Evolutionary conservation across 2,113 vertebrate genomes (phyloP).

Genomic region (Girardinichthys multiradiatus): DNA sequence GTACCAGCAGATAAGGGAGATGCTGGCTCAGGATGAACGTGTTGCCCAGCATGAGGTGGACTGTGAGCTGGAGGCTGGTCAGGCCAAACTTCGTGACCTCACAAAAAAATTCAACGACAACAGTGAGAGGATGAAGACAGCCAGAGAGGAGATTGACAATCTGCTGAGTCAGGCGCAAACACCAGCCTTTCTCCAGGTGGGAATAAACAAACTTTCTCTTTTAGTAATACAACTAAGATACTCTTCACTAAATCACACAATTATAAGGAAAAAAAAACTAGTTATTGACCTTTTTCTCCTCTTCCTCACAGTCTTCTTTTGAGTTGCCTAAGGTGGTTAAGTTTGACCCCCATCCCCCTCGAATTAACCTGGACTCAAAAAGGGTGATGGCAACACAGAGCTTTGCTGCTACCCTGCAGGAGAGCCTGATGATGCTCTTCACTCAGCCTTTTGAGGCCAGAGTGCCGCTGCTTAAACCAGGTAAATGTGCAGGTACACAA

Average conservation of each 20-base stretch:
- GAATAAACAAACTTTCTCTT: rapidly evolving
- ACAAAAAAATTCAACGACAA: conserved; percentile 77
- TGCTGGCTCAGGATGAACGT: conserved; percentile 80
- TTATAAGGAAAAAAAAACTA: background rate
- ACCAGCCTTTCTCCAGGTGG: conserved; percentile 87
- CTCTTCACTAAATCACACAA: background rate
- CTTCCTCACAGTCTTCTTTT: conserved; percentile 54
- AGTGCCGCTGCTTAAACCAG: conserved; percentile 43
- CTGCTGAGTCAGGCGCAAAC: conserved; percentile 78
- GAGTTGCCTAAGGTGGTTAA: conserved; percentile 56
- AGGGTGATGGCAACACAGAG: conserved; percentile 48
- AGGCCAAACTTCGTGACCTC: conserved; percentile 69
- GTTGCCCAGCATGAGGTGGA: conserved; percentile 67
- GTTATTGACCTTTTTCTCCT: background rate
- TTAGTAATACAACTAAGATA: background rate
- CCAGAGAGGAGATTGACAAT: conserved; percentile 74
- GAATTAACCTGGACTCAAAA: conserved; percentile 67
- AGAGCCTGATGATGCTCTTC: conserved; percentile 58
- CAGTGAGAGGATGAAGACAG: conserved; percentile 73
- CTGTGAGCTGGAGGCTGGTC: conserved; percentile 82
- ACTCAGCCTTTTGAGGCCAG: conserved; percentile 65
- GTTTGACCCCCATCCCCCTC: conserved; percentile 67
- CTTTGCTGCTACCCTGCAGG: conserved; percentile 57
- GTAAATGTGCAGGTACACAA: conserved; percentile 31
- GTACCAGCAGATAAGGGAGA: conserved; percentile 80